phyloP scores from a whole-genome alignment of 2,888 invertebrate species.

The Nomada goodeniana region DNA sequence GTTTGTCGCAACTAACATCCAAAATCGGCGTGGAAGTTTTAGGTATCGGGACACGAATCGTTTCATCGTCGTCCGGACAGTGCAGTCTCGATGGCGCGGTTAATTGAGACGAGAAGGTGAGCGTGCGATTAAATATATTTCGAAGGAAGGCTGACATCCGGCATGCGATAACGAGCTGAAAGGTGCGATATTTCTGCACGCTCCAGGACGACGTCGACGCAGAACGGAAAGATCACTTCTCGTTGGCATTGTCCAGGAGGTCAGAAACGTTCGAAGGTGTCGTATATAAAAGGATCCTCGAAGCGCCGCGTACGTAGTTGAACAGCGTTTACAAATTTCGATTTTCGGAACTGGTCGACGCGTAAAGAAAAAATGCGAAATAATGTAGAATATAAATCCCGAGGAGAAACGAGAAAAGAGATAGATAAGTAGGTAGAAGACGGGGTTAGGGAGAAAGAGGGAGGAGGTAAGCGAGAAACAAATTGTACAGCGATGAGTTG shows the following conservation, averaged over 20 bases:
- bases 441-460: slow-evolving; percentile 45
- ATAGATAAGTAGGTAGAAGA: slow-evolving; percentile 19
- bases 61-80: not conserved
- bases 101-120: slow-evolving; percentile 41
- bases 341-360: slow-evolving; percentile 67
- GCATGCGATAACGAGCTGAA: slow-evolving; percentile 62
- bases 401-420: slow-evolving; percentile 54
- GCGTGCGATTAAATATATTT: slow-evolving; percentile 59
- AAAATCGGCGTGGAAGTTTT: not conserved
- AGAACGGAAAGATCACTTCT: not conserved
- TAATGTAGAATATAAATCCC: slow-evolving; percentile 42
- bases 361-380: slow-evolving; percentile 56
- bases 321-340: slow-evolving; percentile 69
- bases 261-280: slow-evolving; percentile 53
- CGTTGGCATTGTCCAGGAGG: slow-evolving; percentile 2
- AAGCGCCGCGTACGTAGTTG: slow-evolving; percentile 70
- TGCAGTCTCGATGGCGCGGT: not conserved
- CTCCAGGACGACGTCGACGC: slow-evolving; percentile 23
- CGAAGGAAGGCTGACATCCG: slow-evolving; percentile 51
- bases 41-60: too few relatives aligned
- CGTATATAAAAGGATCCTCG: slow-evolving; percentile 66
- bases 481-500: slow-evolving; percentile 14
- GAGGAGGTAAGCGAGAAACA: slow-evolving; percentile 8
- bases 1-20: not conserved
- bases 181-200: slow-evolving; percentile 35